These are phyloP conservation scores for Agapetus fuscipes DNA, from an alignment of 2,888 invertebrate species.

Conservation along the genomic window DNA sequence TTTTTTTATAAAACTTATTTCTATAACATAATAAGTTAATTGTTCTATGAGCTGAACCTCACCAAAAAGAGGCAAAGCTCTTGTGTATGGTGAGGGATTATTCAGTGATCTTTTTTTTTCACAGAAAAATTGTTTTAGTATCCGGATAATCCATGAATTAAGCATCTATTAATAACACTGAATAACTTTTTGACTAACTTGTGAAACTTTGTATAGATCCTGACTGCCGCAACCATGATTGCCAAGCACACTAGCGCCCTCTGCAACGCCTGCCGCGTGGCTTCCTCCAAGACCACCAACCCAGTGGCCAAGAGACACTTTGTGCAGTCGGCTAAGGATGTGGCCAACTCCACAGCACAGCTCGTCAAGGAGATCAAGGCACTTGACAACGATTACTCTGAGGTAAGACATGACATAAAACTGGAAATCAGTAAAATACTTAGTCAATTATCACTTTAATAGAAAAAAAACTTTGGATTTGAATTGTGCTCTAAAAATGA, in stretches of 20 bases:
- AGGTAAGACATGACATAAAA: constrained; percentile 30
- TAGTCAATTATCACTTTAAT: no score
- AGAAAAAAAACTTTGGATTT: neutral
- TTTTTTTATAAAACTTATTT: no score
- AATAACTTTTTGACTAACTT: no score
- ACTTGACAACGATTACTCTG: constrained; percentile 74
- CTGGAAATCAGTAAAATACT: neutral
- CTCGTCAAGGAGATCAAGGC: constrained; percentile 93
- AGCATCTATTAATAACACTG: no score
- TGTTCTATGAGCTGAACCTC: no score
- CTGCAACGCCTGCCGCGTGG: constrained; percentile 90
- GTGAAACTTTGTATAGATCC: constrained; percentile 43
- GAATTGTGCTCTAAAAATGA: no score
- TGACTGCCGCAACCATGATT: constrained; percentile 86
- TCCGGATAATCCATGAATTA: no score
- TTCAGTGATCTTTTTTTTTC: no score
- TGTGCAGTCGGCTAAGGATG: constrained; percentile 95
- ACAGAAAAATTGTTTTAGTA: no score
- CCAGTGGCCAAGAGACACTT: constrained; percentile 93
- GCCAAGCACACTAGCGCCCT: constrained; percentile 94
- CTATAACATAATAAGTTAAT: no score
- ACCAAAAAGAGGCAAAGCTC: no score
- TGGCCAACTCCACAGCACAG: constrained; percentile 90
- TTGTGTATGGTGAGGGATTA: no score
- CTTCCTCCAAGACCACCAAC: constrained; percentile 82